Evolutionary conservation across 2,888 invertebrate genomes (phyloP).

Genomic region (Ennomos fuscantarius): DNA sequence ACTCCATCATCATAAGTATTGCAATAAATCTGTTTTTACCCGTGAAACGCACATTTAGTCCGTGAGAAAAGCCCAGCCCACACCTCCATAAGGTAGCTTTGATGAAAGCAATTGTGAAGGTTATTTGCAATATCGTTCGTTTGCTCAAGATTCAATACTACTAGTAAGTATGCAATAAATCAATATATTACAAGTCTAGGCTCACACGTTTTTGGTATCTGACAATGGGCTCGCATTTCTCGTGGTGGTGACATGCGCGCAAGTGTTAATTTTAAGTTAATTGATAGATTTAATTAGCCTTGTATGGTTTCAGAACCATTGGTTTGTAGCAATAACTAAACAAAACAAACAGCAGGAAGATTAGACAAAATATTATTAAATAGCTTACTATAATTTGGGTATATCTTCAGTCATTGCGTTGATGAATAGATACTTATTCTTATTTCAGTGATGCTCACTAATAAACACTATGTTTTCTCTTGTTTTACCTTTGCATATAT

Average conservation of each 20-base stretch:
- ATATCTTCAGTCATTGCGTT: no score
- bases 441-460: no score
- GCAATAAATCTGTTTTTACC: conserved; percentile 33
- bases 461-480: no score
- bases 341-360: no score
- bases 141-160: conserved; percentile 46
- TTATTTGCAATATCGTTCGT: conserved; percentile 47
- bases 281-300: conserved; percentile 19
- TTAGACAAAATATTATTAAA: no score
- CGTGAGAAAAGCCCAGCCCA: conserved; percentile 52
- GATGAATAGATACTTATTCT: no score
- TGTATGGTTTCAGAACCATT: not conserved
- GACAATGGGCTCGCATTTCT: conserved; percentile 27
- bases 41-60: conserved; percentile 26
- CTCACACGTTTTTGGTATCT: conserved; percentile 66
- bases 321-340: no score
- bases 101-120: conserved; percentile 51
- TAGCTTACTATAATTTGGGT: no score
- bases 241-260: conserved; percentile 15
- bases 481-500: no score
- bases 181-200: conserved; percentile 44
- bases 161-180: conserved; percentile 51
- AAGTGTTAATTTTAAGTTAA: conserved; percentile 22
- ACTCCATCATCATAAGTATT: no score
- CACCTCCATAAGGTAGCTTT: conserved; percentile 35